These are phyloP conservation scores for Sebastes dallii DNA, from an alignment of 2,797 vertebrate genomes.

Conservation along the genomic window DNA sequence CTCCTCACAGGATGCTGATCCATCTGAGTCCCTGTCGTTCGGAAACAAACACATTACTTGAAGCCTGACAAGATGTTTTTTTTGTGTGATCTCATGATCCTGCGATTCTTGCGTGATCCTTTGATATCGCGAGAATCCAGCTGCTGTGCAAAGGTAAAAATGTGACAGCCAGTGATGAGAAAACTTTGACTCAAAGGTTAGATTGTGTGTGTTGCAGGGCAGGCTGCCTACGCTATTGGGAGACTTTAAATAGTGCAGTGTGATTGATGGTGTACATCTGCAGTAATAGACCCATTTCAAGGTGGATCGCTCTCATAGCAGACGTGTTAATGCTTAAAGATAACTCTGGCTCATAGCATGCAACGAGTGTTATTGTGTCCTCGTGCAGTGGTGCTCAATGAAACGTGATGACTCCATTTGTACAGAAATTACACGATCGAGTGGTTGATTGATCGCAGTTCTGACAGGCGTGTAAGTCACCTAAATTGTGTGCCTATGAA, in stretches of 20 bases:
- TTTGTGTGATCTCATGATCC: not conserved
- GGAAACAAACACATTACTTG: not conserved
- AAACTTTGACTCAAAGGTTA: not conserved
- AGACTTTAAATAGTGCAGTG: not conserved
- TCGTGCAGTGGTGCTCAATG: slow-evolving; percentile 28
- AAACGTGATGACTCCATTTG: slow-evolving; percentile 45
- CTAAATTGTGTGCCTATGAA: slow-evolving; percentile 10
- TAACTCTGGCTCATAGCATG: not conserved
- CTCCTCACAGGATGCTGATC: too few species aligned
- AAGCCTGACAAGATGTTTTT: not conserved
- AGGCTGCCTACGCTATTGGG: not conserved
- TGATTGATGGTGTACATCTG: not conserved
- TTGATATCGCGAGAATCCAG: not conserved
- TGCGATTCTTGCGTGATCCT: not conserved
- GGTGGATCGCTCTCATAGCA: not conserved
- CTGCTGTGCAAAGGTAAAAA: not conserved
- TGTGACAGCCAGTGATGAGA: not conserved
- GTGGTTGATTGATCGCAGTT: slow-evolving; percentile 46
- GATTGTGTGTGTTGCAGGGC: not conserved
- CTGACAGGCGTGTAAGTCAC: slow-evolving; percentile 36
- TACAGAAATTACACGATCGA: slow-evolving; percentile 17
- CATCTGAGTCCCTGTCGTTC: too few species aligned
- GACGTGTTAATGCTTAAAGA: not conserved
- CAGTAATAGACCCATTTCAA: not conserved
- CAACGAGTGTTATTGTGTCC: not conserved